phyloP scores from a whole-genome alignment of 2,113 vertebrate genomes.

The Paraplagusia blochii region DNA sequence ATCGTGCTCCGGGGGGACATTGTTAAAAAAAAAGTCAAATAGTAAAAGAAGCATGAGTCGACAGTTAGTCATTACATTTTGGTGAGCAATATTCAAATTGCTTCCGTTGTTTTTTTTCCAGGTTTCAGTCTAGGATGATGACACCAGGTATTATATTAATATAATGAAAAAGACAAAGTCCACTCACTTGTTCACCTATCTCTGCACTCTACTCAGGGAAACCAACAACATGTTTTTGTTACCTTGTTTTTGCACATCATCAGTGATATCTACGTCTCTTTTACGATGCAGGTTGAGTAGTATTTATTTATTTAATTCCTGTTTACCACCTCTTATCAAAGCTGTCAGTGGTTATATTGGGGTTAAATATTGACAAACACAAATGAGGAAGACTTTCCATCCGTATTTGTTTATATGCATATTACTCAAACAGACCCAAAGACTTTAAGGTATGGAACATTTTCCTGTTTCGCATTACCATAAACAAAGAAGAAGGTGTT shows the following conservation, averaged over 20 bases:
- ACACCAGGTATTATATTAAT: slow-evolving; percentile 63
- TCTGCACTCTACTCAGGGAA: slow-evolving; percentile 22
- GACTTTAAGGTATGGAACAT: too few relatives aligned
- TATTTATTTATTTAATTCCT: too few relatives aligned
- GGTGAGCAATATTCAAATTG: not conserved
- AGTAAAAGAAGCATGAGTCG: slow-evolving; percentile 22
- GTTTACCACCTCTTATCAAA: too few relatives aligned
- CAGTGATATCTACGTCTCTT: too few relatives aligned
- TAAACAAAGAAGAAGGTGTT: too few relatives aligned
- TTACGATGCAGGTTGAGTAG: too few relatives aligned
- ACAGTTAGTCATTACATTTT: slow-evolving; percentile 60
- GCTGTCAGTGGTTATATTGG: too few relatives aligned
- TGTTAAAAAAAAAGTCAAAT: slow-evolving; percentile 21
- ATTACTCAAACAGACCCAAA: too few relatives aligned
- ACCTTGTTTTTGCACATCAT: not conserved
- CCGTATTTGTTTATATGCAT: too few relatives aligned
- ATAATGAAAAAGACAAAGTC: slow-evolving; percentile 61
- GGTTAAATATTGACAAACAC: too few relatives aligned
- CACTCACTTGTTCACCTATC: slow-evolving; percentile 54
- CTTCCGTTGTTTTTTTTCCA: slow-evolving; percentile 9
- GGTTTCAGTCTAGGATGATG: slow-evolving; percentile 24
- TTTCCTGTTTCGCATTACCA: too few relatives aligned
- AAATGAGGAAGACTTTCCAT: too few relatives aligned
- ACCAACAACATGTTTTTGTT: slow-evolving; percentile 12
- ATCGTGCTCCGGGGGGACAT: slow-evolving; percentile 27